phyloP scores from a whole-genome alignment of 2,113 vertebrate genomes.

The Arvicanthis niloticus region DNA sequence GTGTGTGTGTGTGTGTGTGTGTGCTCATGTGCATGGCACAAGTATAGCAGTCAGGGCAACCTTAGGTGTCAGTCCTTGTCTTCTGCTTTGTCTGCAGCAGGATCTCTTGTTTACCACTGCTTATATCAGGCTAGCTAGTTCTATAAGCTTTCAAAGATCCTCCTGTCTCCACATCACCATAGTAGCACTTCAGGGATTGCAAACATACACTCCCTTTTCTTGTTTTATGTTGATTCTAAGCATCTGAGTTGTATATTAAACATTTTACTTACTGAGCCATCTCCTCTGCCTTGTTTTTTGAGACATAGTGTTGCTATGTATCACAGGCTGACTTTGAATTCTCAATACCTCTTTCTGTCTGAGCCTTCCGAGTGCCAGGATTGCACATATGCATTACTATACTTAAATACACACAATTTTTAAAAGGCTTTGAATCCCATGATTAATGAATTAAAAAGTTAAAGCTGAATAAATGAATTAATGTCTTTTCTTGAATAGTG shows the following conservation, averaged over 20 bases:
- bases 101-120: not conserved
- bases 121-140: not conserved
- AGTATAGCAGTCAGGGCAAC: not conserved
- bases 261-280: not conserved
- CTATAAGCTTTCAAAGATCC: not conserved
- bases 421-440: not conserved
- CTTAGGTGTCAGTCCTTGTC: not conserved
- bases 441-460: not conserved
- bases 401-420: conserved; percentile 1
- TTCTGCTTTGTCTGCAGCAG: not conserved
- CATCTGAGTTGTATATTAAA: not conserved
- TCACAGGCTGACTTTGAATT: not conserved
- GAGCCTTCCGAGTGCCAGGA: not conserved
- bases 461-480: not conserved
- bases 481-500: not conserved
- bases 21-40: no score
- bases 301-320: not conserved
- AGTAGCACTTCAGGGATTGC: not conserved
- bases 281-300: not conserved
- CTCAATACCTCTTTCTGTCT: not conserved
- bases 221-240: not conserved
- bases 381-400: not conserved
- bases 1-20: no score
- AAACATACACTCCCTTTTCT: not conserved
- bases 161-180: not conserved